These are phyloP conservation scores for Lipotes vexillifer DNA, from an alignment of 2,113 vertebrate species.

Conservation along the genomic window DNA sequence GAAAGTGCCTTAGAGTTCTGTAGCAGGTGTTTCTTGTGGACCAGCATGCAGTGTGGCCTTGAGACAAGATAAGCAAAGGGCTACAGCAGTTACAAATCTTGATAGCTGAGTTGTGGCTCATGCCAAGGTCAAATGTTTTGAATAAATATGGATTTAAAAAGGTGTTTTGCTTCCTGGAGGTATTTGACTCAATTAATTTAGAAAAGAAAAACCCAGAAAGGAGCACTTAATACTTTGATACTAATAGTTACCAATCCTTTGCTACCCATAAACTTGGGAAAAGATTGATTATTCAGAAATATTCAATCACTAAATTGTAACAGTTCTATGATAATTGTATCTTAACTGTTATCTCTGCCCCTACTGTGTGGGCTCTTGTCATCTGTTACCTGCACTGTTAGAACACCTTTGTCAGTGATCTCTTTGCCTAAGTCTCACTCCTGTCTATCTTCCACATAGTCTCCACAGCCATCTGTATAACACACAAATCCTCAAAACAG, in stretches of 20 bases:
- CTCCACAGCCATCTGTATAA: not conserved
- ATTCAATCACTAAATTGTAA: not conserved
- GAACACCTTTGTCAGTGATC: not conserved
- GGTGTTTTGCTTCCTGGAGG: not conserved
- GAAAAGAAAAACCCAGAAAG: not conserved
- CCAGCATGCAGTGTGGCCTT: not conserved
- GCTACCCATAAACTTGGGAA: not conserved
- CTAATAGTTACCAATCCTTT: not conserved
- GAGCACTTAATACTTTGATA: not conserved
- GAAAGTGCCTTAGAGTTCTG: not conserved
- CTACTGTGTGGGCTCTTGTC: not conserved
- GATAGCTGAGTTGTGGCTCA: not conserved
- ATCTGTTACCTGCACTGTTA: not conserved
- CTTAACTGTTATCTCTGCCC: not conserved
- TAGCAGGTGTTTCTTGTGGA: conserved; percentile 39
- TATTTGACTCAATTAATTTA: not conserved
- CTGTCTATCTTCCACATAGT: not conserved
- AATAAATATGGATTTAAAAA: not conserved
- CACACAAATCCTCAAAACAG: not conserved
- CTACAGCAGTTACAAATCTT: not conserved
- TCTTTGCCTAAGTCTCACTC: not conserved
- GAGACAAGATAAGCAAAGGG: not conserved
- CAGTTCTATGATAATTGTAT: not conserved
- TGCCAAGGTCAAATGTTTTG: not conserved
- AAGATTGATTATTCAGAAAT: not conserved